Percentiles rank a stretch among this genome's conserved stretches.
These are phyloP conservation scores for Prionailurus viverrinus DNA, from an alignment of 2,113 vertebrate species.

Conservation along the genomic window DNA sequence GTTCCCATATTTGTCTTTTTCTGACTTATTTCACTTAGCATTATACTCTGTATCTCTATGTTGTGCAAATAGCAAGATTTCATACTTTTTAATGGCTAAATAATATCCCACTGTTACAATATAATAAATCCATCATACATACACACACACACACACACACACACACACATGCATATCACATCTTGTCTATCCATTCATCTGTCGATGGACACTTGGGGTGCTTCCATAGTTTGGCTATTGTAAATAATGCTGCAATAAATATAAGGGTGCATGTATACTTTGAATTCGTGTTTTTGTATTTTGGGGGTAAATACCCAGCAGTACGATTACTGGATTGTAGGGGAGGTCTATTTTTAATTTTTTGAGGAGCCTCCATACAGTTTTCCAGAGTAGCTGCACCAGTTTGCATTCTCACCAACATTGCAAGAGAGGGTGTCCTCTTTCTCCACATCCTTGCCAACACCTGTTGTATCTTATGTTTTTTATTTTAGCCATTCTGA, in stretches of 20 bases:
- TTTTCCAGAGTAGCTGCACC: not conserved
- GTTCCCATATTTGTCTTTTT: not conserved
- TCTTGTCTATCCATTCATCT: not conserved
- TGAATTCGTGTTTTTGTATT: not conserved
- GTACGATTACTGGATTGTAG: not conserved
- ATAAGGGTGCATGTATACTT: not conserved
- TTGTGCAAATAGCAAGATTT: not conserved
- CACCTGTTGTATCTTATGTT: not conserved
- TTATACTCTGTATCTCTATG: not conserved
- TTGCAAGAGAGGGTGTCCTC: not conserved
- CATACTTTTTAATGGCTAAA: not conserved
- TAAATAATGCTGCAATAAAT: not conserved
- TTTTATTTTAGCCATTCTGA: not conserved
- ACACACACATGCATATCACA: not conserved
- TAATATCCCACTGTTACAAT: not conserved
- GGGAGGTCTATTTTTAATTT: not conserved
- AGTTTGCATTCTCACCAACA: not conserved
- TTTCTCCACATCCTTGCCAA: not conserved
- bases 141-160: too few species aligned
- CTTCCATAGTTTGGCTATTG: not conserved
- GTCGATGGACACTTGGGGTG: not conserved
- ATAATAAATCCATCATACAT: too few species aligned
- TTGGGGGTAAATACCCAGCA: not conserved
- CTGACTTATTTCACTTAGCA: not conserved
- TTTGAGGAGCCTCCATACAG: not conserved